Percentiles rank a stretch among this genome's conserved stretches.
Evolutionary conservation across 2,888 invertebrate genomes (phyloP).

Genomic region (Andrena marginata): DNA sequence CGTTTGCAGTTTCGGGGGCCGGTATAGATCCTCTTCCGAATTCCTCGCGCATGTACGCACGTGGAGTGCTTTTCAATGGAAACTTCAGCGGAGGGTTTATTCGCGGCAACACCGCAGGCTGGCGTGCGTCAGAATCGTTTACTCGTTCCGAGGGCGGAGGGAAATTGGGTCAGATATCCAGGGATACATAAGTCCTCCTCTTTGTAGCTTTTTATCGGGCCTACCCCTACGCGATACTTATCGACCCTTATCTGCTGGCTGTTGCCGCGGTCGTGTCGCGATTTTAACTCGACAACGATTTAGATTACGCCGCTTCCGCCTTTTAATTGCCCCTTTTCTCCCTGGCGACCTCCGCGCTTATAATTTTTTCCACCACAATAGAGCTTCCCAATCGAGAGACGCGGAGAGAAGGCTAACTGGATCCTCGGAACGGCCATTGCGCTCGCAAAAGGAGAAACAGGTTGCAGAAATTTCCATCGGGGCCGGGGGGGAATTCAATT

Average conservation of each 20-base stretch:
- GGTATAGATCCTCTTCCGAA: not conserved
- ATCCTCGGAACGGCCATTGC: not conserved
- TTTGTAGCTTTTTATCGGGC: slow-evolving; percentile 52
- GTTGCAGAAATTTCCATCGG: not conserved
- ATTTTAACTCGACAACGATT: slow-evolving; percentile 41
- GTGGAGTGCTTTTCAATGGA: not conserved
- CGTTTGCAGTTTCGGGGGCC: too few relatives aligned
- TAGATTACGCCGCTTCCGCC: slow-evolving; percentile 15
- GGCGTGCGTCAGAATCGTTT: slow-evolving; percentile 75
- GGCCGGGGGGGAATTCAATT: not conserved
- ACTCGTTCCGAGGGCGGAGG: slow-evolving; percentile 55
- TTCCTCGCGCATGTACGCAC: not conserved
- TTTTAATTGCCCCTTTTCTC: slow-evolving; percentile 10
- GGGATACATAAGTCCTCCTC: slow-evolving; percentile 44
- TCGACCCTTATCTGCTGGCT: slow-evolving; percentile 12
- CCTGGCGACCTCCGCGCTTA: not conserved
- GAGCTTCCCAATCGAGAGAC: not conserved
- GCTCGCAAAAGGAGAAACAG: not conserved
- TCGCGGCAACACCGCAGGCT: slow-evolving; percentile 60
- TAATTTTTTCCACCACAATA: not conserved
- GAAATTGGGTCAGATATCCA: slow-evolving; percentile 71
- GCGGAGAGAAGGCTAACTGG: not conserved
- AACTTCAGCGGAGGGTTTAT: slow-evolving; percentile 35
- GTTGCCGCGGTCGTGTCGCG: slow-evolving; percentile 20
- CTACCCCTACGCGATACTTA: slow-evolving; percentile 40